Percentiles rank a stretch among this genome's conserved stretches.
Conservation (phyloP, 1,140 invertebrate genomes). For the Holotrichia oblita region DNA sequence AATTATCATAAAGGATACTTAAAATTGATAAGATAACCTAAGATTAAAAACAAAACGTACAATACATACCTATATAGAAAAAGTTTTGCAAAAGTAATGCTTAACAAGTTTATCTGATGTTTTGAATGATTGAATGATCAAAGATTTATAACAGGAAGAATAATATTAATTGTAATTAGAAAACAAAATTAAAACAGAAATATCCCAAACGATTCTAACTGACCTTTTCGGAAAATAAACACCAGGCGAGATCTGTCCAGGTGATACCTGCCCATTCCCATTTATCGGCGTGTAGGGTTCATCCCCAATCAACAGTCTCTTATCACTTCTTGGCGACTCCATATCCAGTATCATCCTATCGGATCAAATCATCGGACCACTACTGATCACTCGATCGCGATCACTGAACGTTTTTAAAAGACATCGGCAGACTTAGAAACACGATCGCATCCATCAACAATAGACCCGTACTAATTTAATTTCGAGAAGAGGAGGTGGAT, state of each 20-base stretch:
- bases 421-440: neutral
- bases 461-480: constrained; percentile 13
- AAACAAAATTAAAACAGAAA: neutral
- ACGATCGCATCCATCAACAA: neutral
- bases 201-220: neutral
- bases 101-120: too few relatives aligned
- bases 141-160: too few relatives aligned
- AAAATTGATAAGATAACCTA: too few relatives aligned
- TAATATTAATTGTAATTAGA: too few relatives aligned
- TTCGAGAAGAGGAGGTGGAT: neutral
- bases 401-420: constrained; percentile 14
- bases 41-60: too few relatives aligned
- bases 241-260: constrained; percentile 26
- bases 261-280: neutral
- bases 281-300: neutral
- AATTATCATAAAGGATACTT: too few relatives aligned
- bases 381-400: neutral
- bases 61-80: too few relatives aligned
- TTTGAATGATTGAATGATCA: too few relatives aligned
- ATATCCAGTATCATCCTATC: constrained; percentile 28
- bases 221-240: constrained; percentile 41
- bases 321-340: constrained; percentile 38
- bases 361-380: neutral
- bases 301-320: constrained; percentile 36
- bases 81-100: too few relatives aligned